Base-by-base conservation (phyloP, 1,140 invertebrate species). In the Ptiloglossa arizonensis region DNA sequence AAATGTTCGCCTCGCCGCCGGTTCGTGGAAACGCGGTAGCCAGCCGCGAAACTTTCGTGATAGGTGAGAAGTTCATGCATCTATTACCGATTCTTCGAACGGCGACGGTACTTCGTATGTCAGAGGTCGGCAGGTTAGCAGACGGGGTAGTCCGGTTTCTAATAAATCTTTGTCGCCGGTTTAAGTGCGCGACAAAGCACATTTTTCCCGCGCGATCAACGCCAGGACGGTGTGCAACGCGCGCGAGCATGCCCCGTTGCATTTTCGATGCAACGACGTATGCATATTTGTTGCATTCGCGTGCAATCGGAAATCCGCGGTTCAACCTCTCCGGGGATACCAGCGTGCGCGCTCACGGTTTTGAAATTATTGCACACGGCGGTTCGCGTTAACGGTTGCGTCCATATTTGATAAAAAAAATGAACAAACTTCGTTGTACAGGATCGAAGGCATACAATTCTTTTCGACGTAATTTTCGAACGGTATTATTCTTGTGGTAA, bases 1-100 rank as follows among this genome's bases (percentile, higher is more conserved):
- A 70, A 71, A 70, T 17, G 50, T 19, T 27, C 15, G 41, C 41
- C n/a, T n/a, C n/a, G 35, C 22, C 6, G 9, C 11, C 60, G 8
- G 15, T 19, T n/a, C 29, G 27, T 24, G 74, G 32, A 35, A 77
- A 77, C 67, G 3, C 17, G 35, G 19, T 52, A 41, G 54, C 32
- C 22, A 17, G 4, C n/a, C 11, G 50, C 44, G 15, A 15, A 46
- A 63, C 67, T 71, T 71, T 77, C 75, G 75, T 77, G 75, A 77
- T 77, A 77, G 75, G 75, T 77, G 75, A 77, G 35, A 62, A 27
- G 75, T 77, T 77, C 67, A 38, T 54, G 75, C 67, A 62, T 71
- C 35, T 44, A 38, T 63, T 71, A 71, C n/a, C 46, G 57, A 54
- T 32, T 22, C 66, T 38, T 29, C 56, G 41, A 24, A n/a, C 2